These are phyloP conservation scores for Drosophila gaucha DNA, from an alignment of 2,888 invertebrate species.

Conservation along the genomic window DNA sequence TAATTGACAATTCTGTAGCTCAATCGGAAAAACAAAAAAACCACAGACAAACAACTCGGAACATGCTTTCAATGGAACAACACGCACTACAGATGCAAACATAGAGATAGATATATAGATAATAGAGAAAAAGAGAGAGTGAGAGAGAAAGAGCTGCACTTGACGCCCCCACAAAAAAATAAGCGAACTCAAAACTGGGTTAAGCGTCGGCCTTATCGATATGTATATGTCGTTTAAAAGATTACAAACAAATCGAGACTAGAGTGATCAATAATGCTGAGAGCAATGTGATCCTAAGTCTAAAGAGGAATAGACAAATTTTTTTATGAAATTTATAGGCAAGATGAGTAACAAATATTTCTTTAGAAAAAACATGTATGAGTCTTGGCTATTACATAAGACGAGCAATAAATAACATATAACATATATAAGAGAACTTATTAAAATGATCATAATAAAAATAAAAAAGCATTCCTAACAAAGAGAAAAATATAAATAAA, in stretches of 20 bases:
- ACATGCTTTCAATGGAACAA: slow-evolving; percentile 42
- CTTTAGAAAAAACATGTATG: not conserved
- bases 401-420: too few species aligned
- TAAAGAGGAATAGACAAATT: not conserved
- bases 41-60: slow-evolving; percentile 56
- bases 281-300: not conserved
- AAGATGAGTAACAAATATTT: not conserved
- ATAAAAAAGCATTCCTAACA: too few species aligned
- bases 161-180: slow-evolving; percentile 60
- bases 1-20: slow-evolving; percentile 78
- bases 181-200: slow-evolving; percentile 41
- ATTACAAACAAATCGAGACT: slow-evolving; percentile 21
- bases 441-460: too few species aligned
- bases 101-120: slow-evolving; percentile 23
- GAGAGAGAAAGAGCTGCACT: slow-evolving; percentile 33
- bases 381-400: too few species aligned
- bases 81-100: slow-evolving; percentile 22
- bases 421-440: not conserved
- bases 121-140: slow-evolving; percentile 8
- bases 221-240: slow-evolving; percentile 23
- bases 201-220: slow-evolving; percentile 48
- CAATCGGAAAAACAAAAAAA: slow-evolving; percentile 60
- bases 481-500: too few species aligned
- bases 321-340: not conserved
- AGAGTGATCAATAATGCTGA: slow-evolving; percentile 15